Evolutionary conservation across 2,888 invertebrate genomes (phyloP).

Genomic region (Drosophila acutilabella): DNA sequence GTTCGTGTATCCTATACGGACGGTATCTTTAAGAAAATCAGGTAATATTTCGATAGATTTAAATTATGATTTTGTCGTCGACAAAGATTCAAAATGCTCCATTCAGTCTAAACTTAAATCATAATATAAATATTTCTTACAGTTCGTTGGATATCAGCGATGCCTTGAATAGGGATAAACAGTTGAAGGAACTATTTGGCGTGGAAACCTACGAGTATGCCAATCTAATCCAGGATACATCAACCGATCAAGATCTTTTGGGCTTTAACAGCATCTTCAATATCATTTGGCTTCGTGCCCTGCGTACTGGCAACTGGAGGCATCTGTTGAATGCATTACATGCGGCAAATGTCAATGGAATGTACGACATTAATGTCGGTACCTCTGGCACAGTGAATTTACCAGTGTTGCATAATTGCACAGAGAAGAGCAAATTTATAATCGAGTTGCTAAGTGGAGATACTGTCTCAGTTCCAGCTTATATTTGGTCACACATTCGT

Average conservation of each 20-base stretch:
- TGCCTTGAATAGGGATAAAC: background rate
- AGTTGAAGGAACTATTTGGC: conserved; percentile 10
- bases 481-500: conserved; percentile 15
- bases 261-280: background rate
- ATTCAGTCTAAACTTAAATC: too few relatives aligned
- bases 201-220: conserved; percentile 2
- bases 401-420: conserved; percentile 6
- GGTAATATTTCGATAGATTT: background rate
- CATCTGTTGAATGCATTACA: conserved; percentile 3
- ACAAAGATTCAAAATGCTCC: too few relatives aligned
- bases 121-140: background rate
- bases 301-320: conserved; percentile 11
- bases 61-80: too few relatives aligned
- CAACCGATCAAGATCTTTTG: background rate
- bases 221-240: conserved; percentile 6
- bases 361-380: conserved; percentile 8
- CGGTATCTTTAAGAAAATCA: background rate
- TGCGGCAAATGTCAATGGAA: conserved; percentile 1
- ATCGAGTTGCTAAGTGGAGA: background rate
- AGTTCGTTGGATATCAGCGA: background rate
- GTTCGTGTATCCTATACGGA: background rate
- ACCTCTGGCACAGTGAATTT: conserved; percentile 3
- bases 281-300: conserved; percentile 8
- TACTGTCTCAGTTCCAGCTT: background rate
- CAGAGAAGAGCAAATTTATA: background rate